Evolutionary conservation across 2,797 vertebrate genomes (phyloP), one percentile per base, ranked within the genome.

Genomic region (Amphiprion clarkii): DNA sequence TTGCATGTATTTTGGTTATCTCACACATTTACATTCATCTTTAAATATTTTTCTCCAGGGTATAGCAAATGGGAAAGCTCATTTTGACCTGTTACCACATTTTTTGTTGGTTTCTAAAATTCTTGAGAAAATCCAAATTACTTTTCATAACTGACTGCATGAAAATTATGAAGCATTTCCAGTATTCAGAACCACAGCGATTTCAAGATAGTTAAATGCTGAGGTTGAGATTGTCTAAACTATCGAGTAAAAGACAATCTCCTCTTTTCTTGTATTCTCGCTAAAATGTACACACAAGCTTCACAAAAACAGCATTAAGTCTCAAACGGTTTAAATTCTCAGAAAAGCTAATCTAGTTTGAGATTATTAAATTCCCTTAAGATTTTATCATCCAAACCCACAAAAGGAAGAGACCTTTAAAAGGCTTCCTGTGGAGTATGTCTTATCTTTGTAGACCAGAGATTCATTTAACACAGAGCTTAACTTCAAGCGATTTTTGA

Each of bases 391-490:
- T 21, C 55, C 58, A 69, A 33, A 60, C 53, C 36, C 56, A 67
- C 70, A 75, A 67, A 66, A 27, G 74, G 49, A 63, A 19, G 46
- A 56, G 12, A 49, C 23, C 23, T 25, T 64, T 36, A 48, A 71
- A 68, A 58, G 62, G 54, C 58, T 52, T 84, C 73, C 73, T 56
- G 62, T 62, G 39, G 58, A 74, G 63, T 21, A 16, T 5, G n/a
- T 74, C 76, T 85, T 89, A 88, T 92, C 91, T 83, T 46, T 39
- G 21, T 75, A 29, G 49, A 69, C 39, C 82, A 85, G 83, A 88
- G 65, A 73, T 81, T 74, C 52, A 68, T 81, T 69, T 55, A 76
- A 72, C 8, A 19, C 46, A 71, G 12, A 77, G 68, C 65, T 84
- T 74, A 80, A 77, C 72, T 60, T 86, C 36, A 88, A 81, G 84